phyloP scores from a whole-genome alignment of 2,888 invertebrate genomes.

The Blastobasis adustella region DNA sequence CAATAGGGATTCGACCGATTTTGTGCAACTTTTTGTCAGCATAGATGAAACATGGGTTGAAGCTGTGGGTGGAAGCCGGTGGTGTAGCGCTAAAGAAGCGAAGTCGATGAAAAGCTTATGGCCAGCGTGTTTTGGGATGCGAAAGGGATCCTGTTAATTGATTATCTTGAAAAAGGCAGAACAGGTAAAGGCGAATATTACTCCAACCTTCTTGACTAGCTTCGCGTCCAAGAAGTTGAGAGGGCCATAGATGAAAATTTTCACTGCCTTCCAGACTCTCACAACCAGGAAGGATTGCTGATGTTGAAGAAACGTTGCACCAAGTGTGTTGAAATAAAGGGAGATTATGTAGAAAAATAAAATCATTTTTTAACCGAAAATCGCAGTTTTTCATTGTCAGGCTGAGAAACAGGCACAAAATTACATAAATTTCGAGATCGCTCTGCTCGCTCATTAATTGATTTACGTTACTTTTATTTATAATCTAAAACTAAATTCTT shows the following conservation, averaged over 20 bases:
- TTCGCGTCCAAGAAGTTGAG: background rate
- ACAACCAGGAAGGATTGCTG: background rate
- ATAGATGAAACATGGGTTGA: too few species aligned
- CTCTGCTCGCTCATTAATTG: background rate
- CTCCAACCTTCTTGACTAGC: background rate
- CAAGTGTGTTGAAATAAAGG: background rate
- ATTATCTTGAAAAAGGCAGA: background rate
- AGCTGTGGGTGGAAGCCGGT: too few species aligned
- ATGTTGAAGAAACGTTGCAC: background rate
- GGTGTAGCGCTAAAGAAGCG: constrained; percentile 4
- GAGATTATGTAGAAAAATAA: constrained; percentile 1
- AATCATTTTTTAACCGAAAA: constrained; percentile 1
- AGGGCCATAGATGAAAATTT: background rate
- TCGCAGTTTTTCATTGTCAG: background rate
- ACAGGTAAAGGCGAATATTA: background rate
- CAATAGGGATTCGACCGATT: too few species aligned
- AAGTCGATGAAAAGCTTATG: background rate
- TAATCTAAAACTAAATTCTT: too few species aligned
- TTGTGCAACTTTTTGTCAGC: too few species aligned
- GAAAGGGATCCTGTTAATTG: background rate
- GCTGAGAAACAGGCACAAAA: background rate
- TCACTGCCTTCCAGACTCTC: background rate
- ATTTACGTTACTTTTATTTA: too few species aligned
- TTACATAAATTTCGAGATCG: background rate
- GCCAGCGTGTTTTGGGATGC: background rate